Evolutionary conservation across 2,797 vertebrate genomes (phyloP), one percentile per base, ranked within the genome.

Genomic region (Sebastes matsubarae): DNA sequence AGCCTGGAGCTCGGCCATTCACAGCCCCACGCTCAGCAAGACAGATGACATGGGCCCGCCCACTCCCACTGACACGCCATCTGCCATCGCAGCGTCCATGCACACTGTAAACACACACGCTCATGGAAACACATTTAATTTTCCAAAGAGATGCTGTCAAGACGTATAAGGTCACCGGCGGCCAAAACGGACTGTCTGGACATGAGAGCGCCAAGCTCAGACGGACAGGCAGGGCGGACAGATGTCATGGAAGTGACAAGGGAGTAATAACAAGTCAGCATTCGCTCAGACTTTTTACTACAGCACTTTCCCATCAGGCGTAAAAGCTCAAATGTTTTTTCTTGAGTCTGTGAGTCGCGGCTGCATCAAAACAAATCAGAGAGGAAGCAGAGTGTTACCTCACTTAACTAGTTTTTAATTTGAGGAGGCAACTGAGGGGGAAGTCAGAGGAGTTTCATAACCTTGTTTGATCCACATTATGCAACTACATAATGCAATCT

Each of bases 61-160:
- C 86, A 90, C 87, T 69, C 89, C 89, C 80, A 87, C 86, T 83
- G 82, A 91, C 87, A 85, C 68, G 79, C 94, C 92, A 95, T 94
- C 94, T 95, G 92, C 85, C 87, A 86, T 80, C 83, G 65, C 90
- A 87, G 91, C 69, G 79, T 72, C 81, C 72, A 32, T 55, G 84
- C 81, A 36, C 78, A 46, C 76, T 77, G 88, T 65, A 88, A 88
- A 85, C 75, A 86, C 86, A 79, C 68, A 57, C 65, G 38, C 79
- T 86, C 86, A 89, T 36, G 79, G 75, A 81, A 74, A 84, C 69
- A 30, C 71, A 69, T 82, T 80, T 85, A 8, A 85, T 89, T 84
- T 84, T 83, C 72, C 80, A 82, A 83, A 66, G 89, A 80, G 82
- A 87, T 50, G 82, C 78, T 82, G 90, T 90, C 89, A 85, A 79